A percentile compares a stretch with the other conserved stretches of the same genome.
phyloP scores from a whole-genome alignment of 2,888 invertebrate genomes.

The Tinea trinotella region DNA sequence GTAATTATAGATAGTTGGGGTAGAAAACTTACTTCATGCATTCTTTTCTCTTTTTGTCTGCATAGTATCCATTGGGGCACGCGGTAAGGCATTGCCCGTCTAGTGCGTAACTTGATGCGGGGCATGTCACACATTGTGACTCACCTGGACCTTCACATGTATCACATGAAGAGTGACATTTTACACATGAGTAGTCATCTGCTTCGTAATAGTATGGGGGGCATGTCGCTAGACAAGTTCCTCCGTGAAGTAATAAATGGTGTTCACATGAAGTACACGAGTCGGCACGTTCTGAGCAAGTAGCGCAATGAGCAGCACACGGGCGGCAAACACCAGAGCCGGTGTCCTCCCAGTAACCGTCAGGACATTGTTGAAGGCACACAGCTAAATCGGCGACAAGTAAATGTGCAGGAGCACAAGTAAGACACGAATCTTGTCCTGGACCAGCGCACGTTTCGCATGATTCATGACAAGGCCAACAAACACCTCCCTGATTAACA shows the following conservation, averaged over 20 bases:
- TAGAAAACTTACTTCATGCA: constrained; percentile 74
- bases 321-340: constrained; percentile 85
- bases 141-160: constrained; percentile 85
- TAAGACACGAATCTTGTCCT: constrained; percentile 87
- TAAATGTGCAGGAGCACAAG: constrained; percentile 87
- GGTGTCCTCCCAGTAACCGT: constrained; percentile 88
- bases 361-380: constrained; percentile 90
- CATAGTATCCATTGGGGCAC: constrained; percentile 83
- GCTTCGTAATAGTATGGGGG: constrained; percentile 87
- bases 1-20: not conserved
- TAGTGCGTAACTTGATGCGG: constrained; percentile 78
- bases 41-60: constrained; percentile 84
- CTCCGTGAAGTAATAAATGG: constrained; percentile 86
- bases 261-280: constrained; percentile 91
- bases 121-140: constrained; percentile 87
- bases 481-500: constrained; percentile 83
- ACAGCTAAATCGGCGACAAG: constrained; percentile 88
- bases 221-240: constrained; percentile 87
- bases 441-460: constrained; percentile 92
- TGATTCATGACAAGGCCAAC: constrained; percentile 90
- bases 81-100: constrained; percentile 80
- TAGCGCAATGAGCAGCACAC: constrained; percentile 89
- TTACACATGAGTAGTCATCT: constrained; percentile 87
- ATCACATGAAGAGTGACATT: constrained; percentile 85
- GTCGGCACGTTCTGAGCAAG: constrained; percentile 86